phyloP scores from a whole-genome alignment of 2,797 vertebrate genomes.

The Sebastes matsubarae region DNA sequence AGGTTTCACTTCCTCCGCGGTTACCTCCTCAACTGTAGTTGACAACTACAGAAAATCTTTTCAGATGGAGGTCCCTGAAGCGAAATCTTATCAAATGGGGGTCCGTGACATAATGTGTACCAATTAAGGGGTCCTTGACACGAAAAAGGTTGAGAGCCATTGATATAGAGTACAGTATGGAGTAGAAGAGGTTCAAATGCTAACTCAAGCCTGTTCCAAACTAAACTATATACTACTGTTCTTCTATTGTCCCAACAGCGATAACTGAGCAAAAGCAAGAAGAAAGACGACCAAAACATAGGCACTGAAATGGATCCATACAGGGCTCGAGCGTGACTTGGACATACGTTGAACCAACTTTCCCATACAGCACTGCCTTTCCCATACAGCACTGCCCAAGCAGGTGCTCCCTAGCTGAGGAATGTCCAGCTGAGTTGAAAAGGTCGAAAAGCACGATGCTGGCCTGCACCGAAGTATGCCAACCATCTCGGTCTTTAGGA shows the following conservation, averaged over 20 bases:
- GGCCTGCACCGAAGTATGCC: slow-evolving; percentile 48
- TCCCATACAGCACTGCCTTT: neutral
- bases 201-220: neutral
- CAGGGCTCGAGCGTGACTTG: neutral
- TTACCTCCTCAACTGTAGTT: too few species aligned
- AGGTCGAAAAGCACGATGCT: slow-evolving; percentile 42
- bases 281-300: neutral
- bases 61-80: too few species aligned
- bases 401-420: slow-evolving; percentile 62
- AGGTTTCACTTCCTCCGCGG: too few species aligned
- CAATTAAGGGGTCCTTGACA: too few species aligned
- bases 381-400: slow-evolving; percentile 8
- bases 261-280: neutral
- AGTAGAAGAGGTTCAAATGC: neutral
- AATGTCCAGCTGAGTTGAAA: slow-evolving; percentile 70
- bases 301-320: slow-evolving; percentile 4
- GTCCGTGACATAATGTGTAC: too few species aligned
- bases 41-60: too few species aligned
- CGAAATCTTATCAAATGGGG: too few species aligned
- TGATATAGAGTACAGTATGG: neutral
- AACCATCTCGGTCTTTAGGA: slow-evolving; percentile 36
- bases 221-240: neutral
- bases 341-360: neutral
- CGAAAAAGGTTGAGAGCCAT: too few species aligned
- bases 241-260: neutral